Base-by-base conservation (phyloP, 35 echinoderm and acorn worm species). In the Strongylocentrotus purpuratus region DNA sequence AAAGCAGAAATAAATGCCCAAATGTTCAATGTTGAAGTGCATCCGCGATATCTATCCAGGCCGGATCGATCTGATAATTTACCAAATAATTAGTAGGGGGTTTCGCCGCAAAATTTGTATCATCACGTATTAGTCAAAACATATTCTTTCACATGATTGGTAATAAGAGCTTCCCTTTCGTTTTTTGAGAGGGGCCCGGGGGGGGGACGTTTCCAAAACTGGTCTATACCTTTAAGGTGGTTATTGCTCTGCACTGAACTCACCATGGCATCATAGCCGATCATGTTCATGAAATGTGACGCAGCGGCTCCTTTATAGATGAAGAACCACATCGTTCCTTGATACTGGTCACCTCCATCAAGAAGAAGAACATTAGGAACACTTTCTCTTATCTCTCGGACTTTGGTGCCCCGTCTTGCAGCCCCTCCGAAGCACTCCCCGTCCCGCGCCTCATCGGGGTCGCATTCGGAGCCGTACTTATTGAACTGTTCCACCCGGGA, bases 191-290 rank as follows among this genome's bases (percentile, higher is more conserved):
- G 35, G 35, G n/a, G n/a, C n/a, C n/a, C n/a, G n/a, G n/a, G n/a
- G n/a, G n/a, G n/a, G 35, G 35, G 35, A 3, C 35, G 35, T 41
- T 41, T 41, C 35, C 35, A 1, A 41, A 41, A 41, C 35, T 41
- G 35, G 35, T 41, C 35, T 41, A 41, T 41, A 41, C 35, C 35
- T 41, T 41, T 41, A 41, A 41, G 35, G 3, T 41, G 1, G 0
- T 41, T 41, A 41, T 41, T 41, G 35, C 35, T 41, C 35, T 41
- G 35, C 35, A 41, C 35, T 31, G 0, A 60, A 96, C 97, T 96
- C 95, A 98, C 97, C 97, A 98, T 98, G 20, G 88, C 97, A 94
- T 98, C 97, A 87, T 98, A 98, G 28, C 88, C 95, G 35, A 96
- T 89, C 18, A 60, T 45, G 31, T 95, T 95, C 97, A 98, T 98